These are phyloP conservation scores for Herpetotheres cachinnans DNA, from an alignment of 2,113 vertebrate species.

Conservation along the genomic window DNA sequence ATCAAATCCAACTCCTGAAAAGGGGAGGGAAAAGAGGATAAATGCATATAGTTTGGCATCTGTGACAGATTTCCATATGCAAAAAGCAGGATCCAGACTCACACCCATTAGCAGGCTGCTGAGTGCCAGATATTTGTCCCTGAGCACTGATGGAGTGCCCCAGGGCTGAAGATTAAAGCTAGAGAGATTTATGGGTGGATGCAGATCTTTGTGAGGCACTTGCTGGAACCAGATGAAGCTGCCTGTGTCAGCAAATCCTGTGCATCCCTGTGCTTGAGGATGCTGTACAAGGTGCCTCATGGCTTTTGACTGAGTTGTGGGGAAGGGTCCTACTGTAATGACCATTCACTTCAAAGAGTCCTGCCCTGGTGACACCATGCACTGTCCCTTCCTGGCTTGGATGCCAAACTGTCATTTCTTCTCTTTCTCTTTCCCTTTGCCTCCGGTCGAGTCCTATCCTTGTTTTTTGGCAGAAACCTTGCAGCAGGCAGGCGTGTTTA, in stretches of 20 bases:
- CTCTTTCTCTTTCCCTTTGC: background rate
- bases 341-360: background rate
- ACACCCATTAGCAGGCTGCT: background rate
- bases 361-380: rapidly evolving
- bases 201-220: background rate
- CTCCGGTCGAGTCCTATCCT: rapidly evolving
- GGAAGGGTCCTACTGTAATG: background rate
- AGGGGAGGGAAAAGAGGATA: background rate
- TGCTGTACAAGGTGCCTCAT: rapidly evolving
- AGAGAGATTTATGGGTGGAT: background rate
- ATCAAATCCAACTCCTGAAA: background rate
- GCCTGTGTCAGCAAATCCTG: background rate
- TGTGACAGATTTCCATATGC: background rate
- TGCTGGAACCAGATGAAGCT: background rate
- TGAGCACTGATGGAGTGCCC: rapidly evolving
- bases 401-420: background rate
- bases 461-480: background rate
- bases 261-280: background rate
- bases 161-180: background rate
- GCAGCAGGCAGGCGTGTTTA: background rate
- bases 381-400: background rate
- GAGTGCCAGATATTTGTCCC: background rate
- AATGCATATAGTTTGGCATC: background rate
- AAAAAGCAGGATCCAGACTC: background rate
- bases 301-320: background rate